Conservation (phyloP, 2,888 invertebrate species). For the Campoplex capitator region DNA sequence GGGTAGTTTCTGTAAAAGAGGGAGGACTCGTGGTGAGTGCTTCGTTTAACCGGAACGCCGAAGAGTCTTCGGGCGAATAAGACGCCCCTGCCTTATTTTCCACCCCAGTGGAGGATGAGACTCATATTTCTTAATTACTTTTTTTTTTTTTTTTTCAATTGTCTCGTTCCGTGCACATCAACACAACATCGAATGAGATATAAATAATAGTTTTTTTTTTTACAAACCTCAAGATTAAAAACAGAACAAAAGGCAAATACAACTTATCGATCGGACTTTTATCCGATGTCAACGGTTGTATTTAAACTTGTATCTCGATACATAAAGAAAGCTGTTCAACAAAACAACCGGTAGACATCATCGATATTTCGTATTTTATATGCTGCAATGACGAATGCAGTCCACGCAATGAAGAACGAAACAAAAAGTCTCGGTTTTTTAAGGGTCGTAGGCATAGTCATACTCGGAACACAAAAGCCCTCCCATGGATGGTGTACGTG, state of each 20-base stretch:
- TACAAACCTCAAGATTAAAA: neutral
- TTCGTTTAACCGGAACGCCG: conserved; percentile 55
- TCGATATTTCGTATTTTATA: conserved; percentile 16
- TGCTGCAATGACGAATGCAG: conserved; percentile 28
- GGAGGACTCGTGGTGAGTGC: conserved; percentile 33
- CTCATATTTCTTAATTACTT: conserved; percentile 59
- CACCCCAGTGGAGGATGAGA: conserved; percentile 17
- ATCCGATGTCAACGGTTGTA: neutral
- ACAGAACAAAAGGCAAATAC: neutral
- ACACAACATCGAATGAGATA: neutral
- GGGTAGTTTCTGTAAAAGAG: conserved; percentile 35
- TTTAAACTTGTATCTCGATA: neutral
- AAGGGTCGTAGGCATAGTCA: conserved; percentile 52
- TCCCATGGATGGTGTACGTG: neutral
- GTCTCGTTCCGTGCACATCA: conserved; percentile 24
- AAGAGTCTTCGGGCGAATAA: conserved; percentile 9
- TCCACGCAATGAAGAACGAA: conserved; percentile 19
- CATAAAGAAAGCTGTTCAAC: neutral
- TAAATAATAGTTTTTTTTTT: neutral
- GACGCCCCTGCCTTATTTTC: conserved; percentile 17
- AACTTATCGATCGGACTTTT: neutral
- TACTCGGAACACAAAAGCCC: conserved; percentile 38
- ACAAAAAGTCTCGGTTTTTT: conserved; percentile 52
- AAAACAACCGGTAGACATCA: conserved; percentile 7
- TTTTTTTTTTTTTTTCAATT: conserved; percentile 39